These are phyloP conservation scores for Andrena flavipes DNA, from an alignment of 2,888 invertebrate species.

Conservation along the genomic window DNA sequence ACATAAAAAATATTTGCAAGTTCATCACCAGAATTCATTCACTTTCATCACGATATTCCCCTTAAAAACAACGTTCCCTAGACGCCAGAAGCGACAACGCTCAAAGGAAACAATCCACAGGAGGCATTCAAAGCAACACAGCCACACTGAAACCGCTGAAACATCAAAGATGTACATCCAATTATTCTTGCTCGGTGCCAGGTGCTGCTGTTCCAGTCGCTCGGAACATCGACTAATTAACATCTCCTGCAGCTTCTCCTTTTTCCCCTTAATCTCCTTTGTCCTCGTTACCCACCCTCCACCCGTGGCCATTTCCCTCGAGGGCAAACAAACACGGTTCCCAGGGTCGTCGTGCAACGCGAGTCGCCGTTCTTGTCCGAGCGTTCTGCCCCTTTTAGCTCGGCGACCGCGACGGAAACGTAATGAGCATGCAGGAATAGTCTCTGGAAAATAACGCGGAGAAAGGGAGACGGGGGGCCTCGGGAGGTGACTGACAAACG, in stretches of 20 bases:
- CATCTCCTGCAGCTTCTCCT: neutral
- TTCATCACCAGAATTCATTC: neutral
- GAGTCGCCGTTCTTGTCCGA: constrained; percentile 39
- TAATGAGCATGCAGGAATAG: constrained; percentile 77
- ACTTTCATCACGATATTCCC: neutral
- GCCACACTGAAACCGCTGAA: neutral
- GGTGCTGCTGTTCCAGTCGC: neutral
- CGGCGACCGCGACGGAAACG: constrained; percentile 49
- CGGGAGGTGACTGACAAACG: constrained; percentile 77
- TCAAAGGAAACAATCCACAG: neutral
- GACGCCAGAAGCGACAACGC: neutral
- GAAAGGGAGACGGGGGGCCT: neutral
- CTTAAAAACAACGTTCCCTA: neutral
- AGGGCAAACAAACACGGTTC: constrained; percentile 43
- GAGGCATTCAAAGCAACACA: neutral
- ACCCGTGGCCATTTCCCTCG: constrained; percentile 16
- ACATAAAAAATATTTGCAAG: no score
- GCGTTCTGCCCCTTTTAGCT: constrained; percentile 53
- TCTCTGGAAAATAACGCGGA: constrained; percentile 71
- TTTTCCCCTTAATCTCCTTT: constrained; percentile 19
- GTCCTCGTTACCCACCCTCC: constrained; percentile 33
- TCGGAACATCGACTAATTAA: constrained; percentile 21
- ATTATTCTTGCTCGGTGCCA: constrained; percentile 4
- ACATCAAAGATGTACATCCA: constrained; percentile 6
- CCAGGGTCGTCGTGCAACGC: constrained; percentile 24